Evolutionary conservation across 2,113 vertebrate genomes (phyloP).

Genomic region (Coreoperca whiteheadi): DNA sequence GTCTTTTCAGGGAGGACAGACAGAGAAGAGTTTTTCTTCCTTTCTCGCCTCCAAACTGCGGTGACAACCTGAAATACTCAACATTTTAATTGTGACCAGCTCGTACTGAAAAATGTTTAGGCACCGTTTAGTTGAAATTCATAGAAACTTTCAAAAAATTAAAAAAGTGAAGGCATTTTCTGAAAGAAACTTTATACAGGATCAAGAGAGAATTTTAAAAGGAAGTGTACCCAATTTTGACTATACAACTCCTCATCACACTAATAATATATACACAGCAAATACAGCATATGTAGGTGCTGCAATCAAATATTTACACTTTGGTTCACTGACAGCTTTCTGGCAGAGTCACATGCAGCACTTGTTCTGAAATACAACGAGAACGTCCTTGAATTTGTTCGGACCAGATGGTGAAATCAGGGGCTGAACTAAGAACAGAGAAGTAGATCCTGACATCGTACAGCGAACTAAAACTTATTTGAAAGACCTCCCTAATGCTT

Average conservation of each 20-base stretch:
- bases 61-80: conserved; percentile 54
- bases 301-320: not conserved
- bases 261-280: not conserved
- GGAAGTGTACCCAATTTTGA: not conserved
- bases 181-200: not conserved
- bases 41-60: not conserved
- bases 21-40: not conserved
- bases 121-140: not conserved
- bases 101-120: not conserved
- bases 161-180: too few species aligned
- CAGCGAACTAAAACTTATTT: not conserved
- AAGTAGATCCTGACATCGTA: not conserved
- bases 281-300: not conserved
- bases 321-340: not conserved
- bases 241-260: too few species aligned
- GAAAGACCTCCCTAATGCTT: not conserved
- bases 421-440: not conserved
- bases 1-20: not conserved
- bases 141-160: not conserved
- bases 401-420: not conserved
- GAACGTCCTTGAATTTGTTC: not conserved
- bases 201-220: not conserved
- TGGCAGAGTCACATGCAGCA: not conserved
- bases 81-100: conserved; percentile 12
- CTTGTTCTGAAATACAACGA: not conserved